A percentile compares a stretch with the other conserved stretches of the same genome.
These are phyloP conservation scores for Actinia equina DNA, from an alignment of 64 coral and sea anemone species.

Conservation along the genomic window DNA sequence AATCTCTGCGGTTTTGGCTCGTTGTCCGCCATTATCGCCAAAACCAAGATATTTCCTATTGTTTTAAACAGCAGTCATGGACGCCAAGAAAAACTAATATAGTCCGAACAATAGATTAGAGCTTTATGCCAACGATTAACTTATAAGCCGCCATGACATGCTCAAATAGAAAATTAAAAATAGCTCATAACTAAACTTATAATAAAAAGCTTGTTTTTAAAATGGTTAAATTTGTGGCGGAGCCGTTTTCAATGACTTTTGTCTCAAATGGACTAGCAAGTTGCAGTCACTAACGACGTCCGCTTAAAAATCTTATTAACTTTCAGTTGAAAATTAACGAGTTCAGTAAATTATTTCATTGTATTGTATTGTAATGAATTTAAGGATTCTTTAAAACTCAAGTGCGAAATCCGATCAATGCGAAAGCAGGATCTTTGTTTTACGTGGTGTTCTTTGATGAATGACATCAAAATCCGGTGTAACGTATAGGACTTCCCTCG, in stretches of 20 bases:
- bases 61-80: not conserved
- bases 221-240: not conserved
- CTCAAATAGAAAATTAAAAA: too few species aligned
- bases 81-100: not conserved
- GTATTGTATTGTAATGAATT: not conserved
- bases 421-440: not conserved
- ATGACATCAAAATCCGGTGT: not conserved
- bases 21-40: not conserved
- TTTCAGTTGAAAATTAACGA: not conserved
- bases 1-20: conserved; percentile 15
- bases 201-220: too few species aligned
- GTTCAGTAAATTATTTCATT: not conserved
- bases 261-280: not conserved
- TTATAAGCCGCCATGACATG: not conserved
- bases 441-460: not conserved
- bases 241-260: not conserved
- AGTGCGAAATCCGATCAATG: not conserved
- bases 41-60: not conserved
- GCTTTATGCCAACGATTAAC: not conserved
- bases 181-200: too few species aligned
- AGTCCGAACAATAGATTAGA: not conserved
- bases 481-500: not conserved
- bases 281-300: not conserved
- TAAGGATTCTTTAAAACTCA: not conserved
- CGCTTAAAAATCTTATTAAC: not conserved